Evolutionary conservation across 2,113 vertebrate genomes (phyloP).

Genomic region (Odocoileus virginianus): DNA sequence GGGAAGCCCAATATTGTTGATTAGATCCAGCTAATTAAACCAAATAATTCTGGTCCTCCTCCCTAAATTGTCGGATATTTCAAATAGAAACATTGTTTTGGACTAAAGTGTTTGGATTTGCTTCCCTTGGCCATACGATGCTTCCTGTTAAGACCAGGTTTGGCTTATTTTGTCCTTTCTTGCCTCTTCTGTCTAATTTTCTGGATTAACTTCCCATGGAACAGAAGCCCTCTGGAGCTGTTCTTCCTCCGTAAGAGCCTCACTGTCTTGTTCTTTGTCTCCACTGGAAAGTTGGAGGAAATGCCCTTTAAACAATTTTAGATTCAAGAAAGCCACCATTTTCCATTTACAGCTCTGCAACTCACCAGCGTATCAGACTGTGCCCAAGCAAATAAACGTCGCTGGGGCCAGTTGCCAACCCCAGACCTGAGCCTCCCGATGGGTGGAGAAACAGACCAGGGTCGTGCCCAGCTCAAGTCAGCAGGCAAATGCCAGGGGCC

Average conservation of each 20-base stretch:
- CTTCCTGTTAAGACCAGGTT: neutral
- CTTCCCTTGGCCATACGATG: neutral
- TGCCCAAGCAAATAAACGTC: neutral
- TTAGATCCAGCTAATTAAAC: neutral
- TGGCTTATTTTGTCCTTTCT: too few relatives aligned
- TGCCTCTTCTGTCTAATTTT: neutral
- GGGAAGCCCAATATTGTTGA: neutral
- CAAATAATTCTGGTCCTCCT: neutral
- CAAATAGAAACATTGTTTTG: neutral
- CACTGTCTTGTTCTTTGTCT: neutral
- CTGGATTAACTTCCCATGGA: neutral
- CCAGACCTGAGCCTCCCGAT: neutral
- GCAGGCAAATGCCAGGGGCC: accelerated
- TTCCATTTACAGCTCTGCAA: neutral
- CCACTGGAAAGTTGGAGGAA: slow-evolving; percentile 8
- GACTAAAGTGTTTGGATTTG: neutral
- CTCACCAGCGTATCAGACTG: neutral
- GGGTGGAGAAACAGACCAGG: neutral
- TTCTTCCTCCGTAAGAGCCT: neutral
- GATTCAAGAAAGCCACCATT: neutral
- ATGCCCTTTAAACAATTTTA: neutral
- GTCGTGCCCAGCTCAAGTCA: accelerated
- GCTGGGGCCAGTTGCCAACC: neutral
- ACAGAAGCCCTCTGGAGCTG: neutral
- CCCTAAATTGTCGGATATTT: neutral